These are phyloP conservation scores for Nothobranchius furzeri DNA, from an alignment of 2,113 vertebrate genomes.

Conservation along the genomic window DNA sequence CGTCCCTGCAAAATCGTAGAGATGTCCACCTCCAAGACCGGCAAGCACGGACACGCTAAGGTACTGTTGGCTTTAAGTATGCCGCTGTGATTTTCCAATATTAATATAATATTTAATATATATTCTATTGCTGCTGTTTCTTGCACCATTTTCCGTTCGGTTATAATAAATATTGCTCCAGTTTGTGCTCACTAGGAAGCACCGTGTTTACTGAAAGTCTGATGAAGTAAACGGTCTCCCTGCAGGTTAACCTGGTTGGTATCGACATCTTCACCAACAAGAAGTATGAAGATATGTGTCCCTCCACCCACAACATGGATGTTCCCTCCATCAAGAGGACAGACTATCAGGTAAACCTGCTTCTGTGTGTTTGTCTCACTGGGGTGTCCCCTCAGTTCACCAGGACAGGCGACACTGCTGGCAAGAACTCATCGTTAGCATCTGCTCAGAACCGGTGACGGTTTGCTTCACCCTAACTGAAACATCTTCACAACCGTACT, in stretches of 20 bases:
- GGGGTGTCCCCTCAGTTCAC: too few species aligned
- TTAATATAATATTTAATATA: too few species aligned
- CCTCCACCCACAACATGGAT: constrained; percentile 99
- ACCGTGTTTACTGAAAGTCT: too few species aligned
- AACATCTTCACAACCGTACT: too few species aligned
- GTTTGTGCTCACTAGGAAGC: background rate
- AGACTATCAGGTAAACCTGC: constrained; percentile 87
- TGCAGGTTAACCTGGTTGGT: constrained; percentile 96
- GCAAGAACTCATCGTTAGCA: background rate
- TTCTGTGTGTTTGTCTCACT: too few species aligned
- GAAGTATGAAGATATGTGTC: constrained; percentile 99
- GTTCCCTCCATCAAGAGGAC: constrained; percentile 96
- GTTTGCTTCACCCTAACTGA: too few species aligned
- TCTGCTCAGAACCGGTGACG: too few species aligned
- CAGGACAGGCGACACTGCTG: background rate
- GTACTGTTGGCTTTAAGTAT: constrained; percentile 60
- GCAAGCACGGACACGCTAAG: constrained; percentile 98
- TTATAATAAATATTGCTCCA: background rate
- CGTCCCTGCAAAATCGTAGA: constrained; percentile 98
- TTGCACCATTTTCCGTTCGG: too few species aligned
- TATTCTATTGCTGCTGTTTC: too few species aligned
- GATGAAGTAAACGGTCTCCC: too few species aligned
- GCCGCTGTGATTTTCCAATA: too few species aligned
- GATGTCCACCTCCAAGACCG: constrained; percentile 98
- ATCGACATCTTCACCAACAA: constrained; percentile 98